A percentile compares a stretch with the other conserved stretches of the same genome.
phyloP scores from a whole-genome alignment of 2,113 vertebrate genomes.

The Bubo blakistoni region DNA sequence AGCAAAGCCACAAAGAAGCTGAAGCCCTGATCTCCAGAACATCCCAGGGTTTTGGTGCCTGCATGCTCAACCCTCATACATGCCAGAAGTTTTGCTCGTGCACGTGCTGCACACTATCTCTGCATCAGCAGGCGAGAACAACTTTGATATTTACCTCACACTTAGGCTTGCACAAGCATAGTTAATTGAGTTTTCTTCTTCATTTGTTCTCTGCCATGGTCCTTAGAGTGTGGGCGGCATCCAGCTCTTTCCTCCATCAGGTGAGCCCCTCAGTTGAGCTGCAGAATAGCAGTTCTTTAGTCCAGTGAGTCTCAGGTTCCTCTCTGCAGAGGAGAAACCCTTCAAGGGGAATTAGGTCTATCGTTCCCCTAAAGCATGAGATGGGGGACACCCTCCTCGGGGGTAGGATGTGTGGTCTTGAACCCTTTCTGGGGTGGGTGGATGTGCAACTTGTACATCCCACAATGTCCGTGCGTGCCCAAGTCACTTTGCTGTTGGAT shows the following conservation, averaged over 20 bases:
- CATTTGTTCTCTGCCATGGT: neutral
- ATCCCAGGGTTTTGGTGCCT: neutral
- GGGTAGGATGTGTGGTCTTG: neutral
- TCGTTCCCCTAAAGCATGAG: neutral
- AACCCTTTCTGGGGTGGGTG: neutral
- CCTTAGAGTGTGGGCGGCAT: accelerated
- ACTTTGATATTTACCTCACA: neutral
- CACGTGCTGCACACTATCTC: neutral
- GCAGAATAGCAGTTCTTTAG: neutral
- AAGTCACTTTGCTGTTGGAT: neutral
- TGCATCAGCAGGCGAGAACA: neutral
- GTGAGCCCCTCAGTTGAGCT: neutral
- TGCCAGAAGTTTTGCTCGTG: neutral
- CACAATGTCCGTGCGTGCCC: accelerated
- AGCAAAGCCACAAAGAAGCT: neutral
- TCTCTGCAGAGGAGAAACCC: neutral
- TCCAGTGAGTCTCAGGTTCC: neutral
- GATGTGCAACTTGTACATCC: neutral
- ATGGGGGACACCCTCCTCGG: neutral
- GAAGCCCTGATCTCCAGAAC: neutral
- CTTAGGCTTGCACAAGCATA: accelerated
- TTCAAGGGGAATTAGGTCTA: neutral
- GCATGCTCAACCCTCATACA: accelerated
- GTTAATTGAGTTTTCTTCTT: neutral
- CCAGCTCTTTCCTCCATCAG: neutral